Conservation (phyloP, 2,797 vertebrate genomes). For the Enteromius fasciolatus region DNA sequence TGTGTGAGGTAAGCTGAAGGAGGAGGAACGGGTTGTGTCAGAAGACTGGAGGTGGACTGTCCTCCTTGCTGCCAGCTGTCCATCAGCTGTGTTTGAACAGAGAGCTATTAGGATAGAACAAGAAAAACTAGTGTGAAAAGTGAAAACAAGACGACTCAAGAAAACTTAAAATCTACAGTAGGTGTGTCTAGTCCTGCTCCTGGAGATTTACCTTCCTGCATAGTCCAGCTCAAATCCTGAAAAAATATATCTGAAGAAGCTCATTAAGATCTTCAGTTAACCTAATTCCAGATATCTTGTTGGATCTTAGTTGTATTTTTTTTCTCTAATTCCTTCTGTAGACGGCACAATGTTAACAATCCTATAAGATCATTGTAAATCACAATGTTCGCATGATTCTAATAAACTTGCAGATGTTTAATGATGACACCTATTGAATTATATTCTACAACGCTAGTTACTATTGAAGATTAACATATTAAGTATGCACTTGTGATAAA, state of each 20-base stretch:
- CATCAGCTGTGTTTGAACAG: constrained; percentile 40
- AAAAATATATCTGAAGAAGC: background rate
- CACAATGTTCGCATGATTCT: too few relatives aligned
- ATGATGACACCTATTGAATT: too few relatives aligned
- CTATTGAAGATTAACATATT: too few relatives aligned
- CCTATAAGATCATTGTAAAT: too few relatives aligned
- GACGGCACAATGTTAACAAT: too few relatives aligned
- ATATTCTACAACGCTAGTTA: too few relatives aligned
- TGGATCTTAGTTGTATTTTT: background rate
- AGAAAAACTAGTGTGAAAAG: background rate
- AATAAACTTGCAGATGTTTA: too few relatives aligned
- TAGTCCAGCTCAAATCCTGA: background rate
- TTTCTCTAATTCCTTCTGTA: too few relatives aligned
- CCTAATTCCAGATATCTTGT: background rate
- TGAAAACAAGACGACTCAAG: background rate
- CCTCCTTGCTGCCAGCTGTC: constrained; percentile 69
- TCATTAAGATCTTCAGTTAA: background rate
- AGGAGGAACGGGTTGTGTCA: constrained; percentile 80
- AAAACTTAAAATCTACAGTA: background rate
- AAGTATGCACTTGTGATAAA: too few relatives aligned
- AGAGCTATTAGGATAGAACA: constrained; percentile 19
- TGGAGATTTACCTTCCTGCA: background rate
- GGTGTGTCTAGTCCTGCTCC: background rate
- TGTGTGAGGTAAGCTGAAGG: constrained; percentile 66
- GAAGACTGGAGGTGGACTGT: constrained; percentile 75